Base-by-base conservation (phyloP, 92 coral and sea anemone species). In the Zoanthus solanderi region DNA sequence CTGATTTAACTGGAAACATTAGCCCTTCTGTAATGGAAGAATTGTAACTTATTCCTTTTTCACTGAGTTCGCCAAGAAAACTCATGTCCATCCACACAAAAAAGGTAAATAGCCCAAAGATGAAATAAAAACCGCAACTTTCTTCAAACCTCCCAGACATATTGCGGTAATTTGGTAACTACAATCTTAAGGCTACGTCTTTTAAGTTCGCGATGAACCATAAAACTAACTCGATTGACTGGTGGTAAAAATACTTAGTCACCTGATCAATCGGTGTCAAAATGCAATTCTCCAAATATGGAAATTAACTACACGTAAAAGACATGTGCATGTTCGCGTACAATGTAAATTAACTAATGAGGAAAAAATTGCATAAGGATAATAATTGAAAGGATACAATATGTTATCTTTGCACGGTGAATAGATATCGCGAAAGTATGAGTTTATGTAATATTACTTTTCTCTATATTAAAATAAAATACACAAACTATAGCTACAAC, bases 51-150 rank as follows among this genome's bases (percentile, higher is more conserved):
- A 94, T 89, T 11, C 98, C 98, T 89, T 92, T 94, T 34, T 96
- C 98, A 65, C 92, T 92, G 74, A 96, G 86, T 84, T 96, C 98
- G 83, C 95, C 98, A 80, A 94, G 92, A 78, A 96, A 96, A 75
- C 98, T 96, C 79, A 94, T 88, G 71, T 96, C 98, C 97, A 94
- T 96, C 98, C 98, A 96, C 42, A 94, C 97, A 45, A 92, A 96
- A 86, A 89, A 96, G 42, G 98, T 96, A 58, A 96, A 87, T 52
- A 95, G 78, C 23, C 95, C 95, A 47, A 96, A 96, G 45, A 94
- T 93, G 34, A 96, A 92, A 90, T 95, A 94, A 76, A 96, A 96
- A 0, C 96, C 96, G 75, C 95, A 93, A 76, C 95, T 96, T 82
- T 96, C 98, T 81, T 92, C 98, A 83, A 95, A 94, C 58, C 23